Base-by-base conservation (phyloP, 2,113 vertebrate genomes). In the Elephas maximus region DNA sequence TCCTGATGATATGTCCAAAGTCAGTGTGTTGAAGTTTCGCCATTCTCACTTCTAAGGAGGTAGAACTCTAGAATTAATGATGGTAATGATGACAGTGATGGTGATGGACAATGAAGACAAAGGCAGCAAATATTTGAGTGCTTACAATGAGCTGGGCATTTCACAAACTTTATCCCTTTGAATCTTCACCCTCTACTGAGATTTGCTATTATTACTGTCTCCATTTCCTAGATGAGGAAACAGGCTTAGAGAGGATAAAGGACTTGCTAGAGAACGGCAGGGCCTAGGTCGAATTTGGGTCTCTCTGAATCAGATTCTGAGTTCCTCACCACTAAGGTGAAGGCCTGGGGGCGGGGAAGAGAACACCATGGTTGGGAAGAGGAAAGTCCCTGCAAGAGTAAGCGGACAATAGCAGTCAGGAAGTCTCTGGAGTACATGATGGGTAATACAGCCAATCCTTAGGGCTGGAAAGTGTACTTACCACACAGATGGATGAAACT, bases 71-170 rank as follows among this genome's bases (percentile, higher is more conserved):
- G 74, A 69, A 79, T 17, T 57, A 30, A 18, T 37, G 30, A 37
- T 30, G 8, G 51, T 17, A 18, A 33, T n/a, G 63, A 14, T 53
- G 45, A 23, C 37, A 23, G 21, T 4, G 44, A 24, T 14, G 28
- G 0, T 14, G 30, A 6, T 45, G 14, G 8, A 14, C 2, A 7
- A 6, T 20, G 30, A 3, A 20, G 53, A 65, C 0, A 14, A 57
- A 45, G 62, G n/a, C 17, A n/a, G n/a, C n/a, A 69, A 1, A 7
- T 57, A 24, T 45, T 24, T 12, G 51, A 11, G 57, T 77, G 44
- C 30, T 78, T n/a, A 37, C 51, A 10, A 0, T 65, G 74, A 88
- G 7, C 67, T 15, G 89, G 79, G 17, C 44, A 11, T 63, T 71
- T 83, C 21, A 48, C 26, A 87, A 1, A 76, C 20, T 62, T 48